A percentile compares a stretch with the other conserved stretches of the same genome.
These are phyloP conservation scores for Megamerina dolium DNA, from an alignment of 2,888 invertebrate species.

Conservation along the genomic window DNA sequence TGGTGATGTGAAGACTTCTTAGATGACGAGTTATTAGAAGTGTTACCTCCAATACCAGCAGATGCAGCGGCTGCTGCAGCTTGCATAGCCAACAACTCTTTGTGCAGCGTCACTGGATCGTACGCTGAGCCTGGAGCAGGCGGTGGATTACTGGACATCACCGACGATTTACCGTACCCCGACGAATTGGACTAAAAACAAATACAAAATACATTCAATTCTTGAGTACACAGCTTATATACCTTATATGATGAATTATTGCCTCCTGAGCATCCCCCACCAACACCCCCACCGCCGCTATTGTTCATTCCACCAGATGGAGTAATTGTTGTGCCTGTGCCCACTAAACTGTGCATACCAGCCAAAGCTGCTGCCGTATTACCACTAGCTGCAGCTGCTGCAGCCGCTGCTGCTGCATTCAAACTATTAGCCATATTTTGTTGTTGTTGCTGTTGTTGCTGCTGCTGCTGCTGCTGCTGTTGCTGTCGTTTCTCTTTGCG, in stretches of 20 bases:
- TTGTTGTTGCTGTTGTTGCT: constrained; percentile 38
- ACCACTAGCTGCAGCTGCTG: constrained; percentile 38
- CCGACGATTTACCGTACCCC: constrained; percentile 43
- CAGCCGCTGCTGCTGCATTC: constrained; percentile 40
- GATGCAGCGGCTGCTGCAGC: constrained; percentile 47
- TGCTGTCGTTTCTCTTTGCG: constrained; percentile 47
- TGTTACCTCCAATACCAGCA: constrained; percentile 24
- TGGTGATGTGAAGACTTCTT: constrained; percentile 30
- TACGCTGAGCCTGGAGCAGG: constrained; percentile 45
- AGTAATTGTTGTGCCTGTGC: constrained; percentile 42
- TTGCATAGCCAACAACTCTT: constrained; percentile 50
- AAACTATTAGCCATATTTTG: constrained; percentile 44
- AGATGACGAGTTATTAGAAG: constrained; percentile 26
- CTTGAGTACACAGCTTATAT: not conserved
- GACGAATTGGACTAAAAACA: constrained; percentile 36
- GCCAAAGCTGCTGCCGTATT: constrained; percentile 41
- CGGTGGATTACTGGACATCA: constrained; percentile 33
- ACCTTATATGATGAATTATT: constrained; percentile 40
- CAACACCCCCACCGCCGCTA: constrained; percentile 32
- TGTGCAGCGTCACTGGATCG: constrained; percentile 48
- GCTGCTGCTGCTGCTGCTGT: constrained; percentile 38
- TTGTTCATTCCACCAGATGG: constrained; percentile 31
- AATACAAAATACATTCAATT: not conserved
- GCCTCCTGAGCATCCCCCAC: constrained; percentile 31
- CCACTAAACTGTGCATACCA: constrained; percentile 43